Percentiles rank a stretch among this genome's conserved stretches.
phyloP scores from a whole-genome alignment of 2,797 vertebrate genomes.

The Esox masquinongy region DNA sequence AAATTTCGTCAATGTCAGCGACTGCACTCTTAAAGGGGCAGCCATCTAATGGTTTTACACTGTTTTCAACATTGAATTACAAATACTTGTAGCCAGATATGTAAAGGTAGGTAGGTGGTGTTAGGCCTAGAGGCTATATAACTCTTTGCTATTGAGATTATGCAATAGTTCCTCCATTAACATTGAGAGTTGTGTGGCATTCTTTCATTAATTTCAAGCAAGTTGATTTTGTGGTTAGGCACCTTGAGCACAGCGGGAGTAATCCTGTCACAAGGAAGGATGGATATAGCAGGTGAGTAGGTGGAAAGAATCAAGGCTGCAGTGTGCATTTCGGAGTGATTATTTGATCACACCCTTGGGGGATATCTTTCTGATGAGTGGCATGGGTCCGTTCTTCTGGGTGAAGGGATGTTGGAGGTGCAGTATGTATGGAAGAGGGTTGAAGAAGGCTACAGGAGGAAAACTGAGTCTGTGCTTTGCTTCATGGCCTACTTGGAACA shows the following conservation, averaged over 20 bases:
- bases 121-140: background rate
- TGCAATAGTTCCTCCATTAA: background rate
- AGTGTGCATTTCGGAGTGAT: background rate
- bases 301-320: background rate
- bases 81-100: background rate
- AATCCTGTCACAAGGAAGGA: no score
- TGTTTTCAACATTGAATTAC: background rate
- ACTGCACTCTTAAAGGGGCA: constrained; percentile 9
- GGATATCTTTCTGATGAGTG: background rate
- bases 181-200: background rate
- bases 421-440: background rate
- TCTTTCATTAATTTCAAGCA: background rate
- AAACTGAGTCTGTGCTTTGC: no score
- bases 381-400: background rate
- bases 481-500: no score
- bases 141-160: background rate
- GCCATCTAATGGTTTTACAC: background rate
- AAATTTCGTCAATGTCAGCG: constrained; percentile 56
- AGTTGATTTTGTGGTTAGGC: no score
- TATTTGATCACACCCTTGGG: background rate
- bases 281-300: background rate
- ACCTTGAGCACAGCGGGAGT: no score
- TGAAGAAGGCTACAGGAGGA: background rate
- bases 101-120: background rate
- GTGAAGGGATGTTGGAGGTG: background rate